phyloP scores from a whole-genome alignment of 2,797 vertebrate genomes.

The Threskiornis aethiopicus region DNA sequence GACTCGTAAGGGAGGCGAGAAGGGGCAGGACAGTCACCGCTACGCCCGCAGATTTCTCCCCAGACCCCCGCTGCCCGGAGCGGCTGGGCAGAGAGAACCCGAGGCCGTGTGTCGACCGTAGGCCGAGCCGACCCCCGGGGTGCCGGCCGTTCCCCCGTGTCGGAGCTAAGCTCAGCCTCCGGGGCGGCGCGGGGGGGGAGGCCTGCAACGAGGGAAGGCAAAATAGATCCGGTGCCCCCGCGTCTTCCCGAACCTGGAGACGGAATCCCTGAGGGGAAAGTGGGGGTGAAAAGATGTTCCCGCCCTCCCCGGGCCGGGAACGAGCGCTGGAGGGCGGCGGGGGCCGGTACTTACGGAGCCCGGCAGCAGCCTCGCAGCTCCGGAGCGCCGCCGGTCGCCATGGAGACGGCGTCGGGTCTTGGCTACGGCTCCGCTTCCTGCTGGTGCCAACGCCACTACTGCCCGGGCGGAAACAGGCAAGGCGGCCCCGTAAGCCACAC shows the following conservation, averaged over 20 bases:
- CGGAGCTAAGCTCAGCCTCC: background rate
- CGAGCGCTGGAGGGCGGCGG: background rate
- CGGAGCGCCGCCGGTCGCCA: slow-evolving; percentile 27
- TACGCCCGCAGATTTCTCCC: background rate
- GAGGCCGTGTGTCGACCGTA: accelerated
- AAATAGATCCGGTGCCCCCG: background rate
- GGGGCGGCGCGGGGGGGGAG: too few relatives aligned
- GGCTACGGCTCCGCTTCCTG: background rate
- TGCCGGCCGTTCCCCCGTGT: too few relatives aligned
- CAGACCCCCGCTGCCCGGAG: background rate
- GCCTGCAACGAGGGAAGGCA: background rate
- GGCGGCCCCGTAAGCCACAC: accelerated
- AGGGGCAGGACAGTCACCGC: background rate
- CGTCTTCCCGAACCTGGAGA: background rate
- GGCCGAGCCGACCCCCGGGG: background rate
- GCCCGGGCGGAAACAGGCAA: background rate
- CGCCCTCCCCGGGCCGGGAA: background rate
- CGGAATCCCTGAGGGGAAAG: background rate
- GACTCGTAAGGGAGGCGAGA: background rate
- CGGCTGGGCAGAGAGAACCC: background rate
- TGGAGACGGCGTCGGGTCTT: slow-evolving; percentile 45
- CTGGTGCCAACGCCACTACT: background rate
- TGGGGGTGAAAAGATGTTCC: background rate
- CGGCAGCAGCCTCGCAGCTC: background rate
- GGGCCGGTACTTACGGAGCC: background rate